Evolutionary conservation across 2,113 vertebrate genomes (phyloP).

Genomic region (Numida meleagris): DNA sequence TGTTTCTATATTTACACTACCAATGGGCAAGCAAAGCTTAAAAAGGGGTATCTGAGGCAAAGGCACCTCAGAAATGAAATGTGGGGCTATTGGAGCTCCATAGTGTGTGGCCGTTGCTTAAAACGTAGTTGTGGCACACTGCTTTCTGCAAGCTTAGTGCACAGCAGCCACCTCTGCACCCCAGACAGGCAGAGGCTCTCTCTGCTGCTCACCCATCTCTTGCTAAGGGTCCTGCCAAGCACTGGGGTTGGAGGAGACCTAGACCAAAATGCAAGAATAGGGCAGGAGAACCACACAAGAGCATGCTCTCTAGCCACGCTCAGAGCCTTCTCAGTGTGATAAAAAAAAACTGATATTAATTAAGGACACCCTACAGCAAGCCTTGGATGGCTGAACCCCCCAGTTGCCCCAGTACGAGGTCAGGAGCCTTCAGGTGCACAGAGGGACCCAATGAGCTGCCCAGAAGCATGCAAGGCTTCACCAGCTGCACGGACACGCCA

Average conservation of each 20-base stretch:
- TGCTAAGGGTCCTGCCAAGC: rapidly evolving
- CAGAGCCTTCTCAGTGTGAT: not conserved
- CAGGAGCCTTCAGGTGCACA: no score
- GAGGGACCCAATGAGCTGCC: not conserved
- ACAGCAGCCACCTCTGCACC: not conserved
- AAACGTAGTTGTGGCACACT: not conserved
- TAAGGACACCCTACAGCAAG: not conserved
- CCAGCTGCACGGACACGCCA: constrained; percentile 1
- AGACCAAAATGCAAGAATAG: not conserved
- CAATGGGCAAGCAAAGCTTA: constrained; percentile 76
- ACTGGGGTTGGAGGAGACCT: not conserved
- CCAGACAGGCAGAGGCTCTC: not conserved
- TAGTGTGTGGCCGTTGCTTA: rapidly evolving
- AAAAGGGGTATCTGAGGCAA: constrained; percentile 57
- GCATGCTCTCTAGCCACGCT: not conserved
- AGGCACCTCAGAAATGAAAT: not conserved
- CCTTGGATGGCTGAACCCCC: not conserved
- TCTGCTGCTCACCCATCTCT: not conserved
- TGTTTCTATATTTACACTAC: constrained; percentile 88
- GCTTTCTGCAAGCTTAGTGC: not conserved
- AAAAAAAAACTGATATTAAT: not conserved
- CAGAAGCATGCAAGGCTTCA: not conserved
- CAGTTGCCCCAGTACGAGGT: no score
- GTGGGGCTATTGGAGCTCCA: rapidly evolving
- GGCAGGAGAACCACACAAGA: rapidly evolving